Base-by-base conservation (phyloP, 2,888 invertebrate genomes). In the Dynastes tityus region DNA sequence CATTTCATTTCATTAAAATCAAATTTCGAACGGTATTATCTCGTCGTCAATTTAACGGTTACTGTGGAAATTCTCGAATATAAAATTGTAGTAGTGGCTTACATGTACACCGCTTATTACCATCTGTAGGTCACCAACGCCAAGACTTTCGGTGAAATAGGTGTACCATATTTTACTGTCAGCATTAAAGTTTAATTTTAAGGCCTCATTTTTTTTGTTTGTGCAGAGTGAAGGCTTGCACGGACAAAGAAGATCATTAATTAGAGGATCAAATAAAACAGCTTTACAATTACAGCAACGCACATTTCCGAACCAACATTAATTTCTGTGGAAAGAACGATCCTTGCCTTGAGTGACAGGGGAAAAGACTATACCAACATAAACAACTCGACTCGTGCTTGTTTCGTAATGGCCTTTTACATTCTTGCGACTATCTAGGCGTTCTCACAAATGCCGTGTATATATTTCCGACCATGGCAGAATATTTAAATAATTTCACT, bases 241-340 rank as follows among this genome's bases (percentile, higher is more conserved):
- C 40, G 29, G 29, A 37, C 64, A 64, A 64, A 6, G 64, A 37
- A 68, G 16, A 49, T 49, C 70, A 53, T 70, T 70, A 70, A 70
- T 70, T 53, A 70, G 32, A n/a, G 53, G 70, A 70, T 53, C 70
- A 53, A 53, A 53, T 53, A 70, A 70, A 70, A 70, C 70, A 68
- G 27, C 27, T 22, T 45, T 27, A 49, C 68, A 68, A 68, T 68
- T 68, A 68, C 64, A 37, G 37, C 37, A 32, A 16, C 32, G 53
- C 29, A 70, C 51, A 45, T 45, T 45, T 70, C 45, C 70, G 27
- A 70, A 53, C 29, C 29, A 70, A 70, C 53, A 70, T 70, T 70
- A 70, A 70, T 70, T 70, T 53, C 70, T 53, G 70, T 53, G 51
- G 53, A 70, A n/a, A 70, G 70, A 53, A 67, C 45, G 49, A 22